phyloP scores from a whole-genome alignment of 2,888 invertebrate species.

The Andrena hattorfiana region DNA sequence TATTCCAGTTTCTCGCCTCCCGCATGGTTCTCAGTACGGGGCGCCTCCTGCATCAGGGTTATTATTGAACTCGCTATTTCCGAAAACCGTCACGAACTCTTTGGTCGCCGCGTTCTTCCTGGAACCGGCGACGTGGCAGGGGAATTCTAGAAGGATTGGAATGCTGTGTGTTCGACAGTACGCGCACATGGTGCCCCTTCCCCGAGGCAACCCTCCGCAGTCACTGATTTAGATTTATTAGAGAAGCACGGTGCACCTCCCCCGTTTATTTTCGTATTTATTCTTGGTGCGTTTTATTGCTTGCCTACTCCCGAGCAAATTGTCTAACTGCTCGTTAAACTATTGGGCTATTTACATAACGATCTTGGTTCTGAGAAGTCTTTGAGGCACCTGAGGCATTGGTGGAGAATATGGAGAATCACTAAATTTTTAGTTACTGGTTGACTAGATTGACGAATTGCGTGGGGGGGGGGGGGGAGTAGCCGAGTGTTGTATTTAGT shows the following conservation, averaged over 20 bases:
- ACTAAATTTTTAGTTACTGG: too few species aligned
- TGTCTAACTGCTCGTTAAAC: not conserved
- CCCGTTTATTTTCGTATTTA: constrained; percentile 28
- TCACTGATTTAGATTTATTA: constrained; percentile 48
- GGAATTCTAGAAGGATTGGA: constrained; percentile 58
- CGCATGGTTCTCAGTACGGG: constrained; percentile 71
- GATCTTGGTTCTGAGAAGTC: too few species aligned
- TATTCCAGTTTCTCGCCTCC: constrained; percentile 67
- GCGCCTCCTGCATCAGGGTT: constrained; percentile 72
- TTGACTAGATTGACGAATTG: too few species aligned
- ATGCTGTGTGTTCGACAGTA: constrained; percentile 24
- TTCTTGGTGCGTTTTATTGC: not conserved
- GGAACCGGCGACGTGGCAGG: constrained; percentile 39
- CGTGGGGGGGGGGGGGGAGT: too few species aligned
- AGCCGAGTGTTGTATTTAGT: too few species aligned
- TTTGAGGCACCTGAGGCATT: too few species aligned
- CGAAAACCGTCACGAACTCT: constrained; percentile 55
- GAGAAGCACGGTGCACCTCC: not conserved
- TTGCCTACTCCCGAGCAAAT: not conserved
- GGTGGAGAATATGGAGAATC: too few species aligned
- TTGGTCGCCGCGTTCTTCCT: constrained; percentile 43
- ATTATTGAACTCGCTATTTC: constrained; percentile 72
- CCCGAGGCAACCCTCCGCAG: constrained; percentile 18
- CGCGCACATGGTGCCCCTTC: not conserved
- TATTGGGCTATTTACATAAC: not conserved